Base-by-base conservation (phyloP, 2,888 invertebrate genomes). In the Eucriotettix oculatus region DNA sequence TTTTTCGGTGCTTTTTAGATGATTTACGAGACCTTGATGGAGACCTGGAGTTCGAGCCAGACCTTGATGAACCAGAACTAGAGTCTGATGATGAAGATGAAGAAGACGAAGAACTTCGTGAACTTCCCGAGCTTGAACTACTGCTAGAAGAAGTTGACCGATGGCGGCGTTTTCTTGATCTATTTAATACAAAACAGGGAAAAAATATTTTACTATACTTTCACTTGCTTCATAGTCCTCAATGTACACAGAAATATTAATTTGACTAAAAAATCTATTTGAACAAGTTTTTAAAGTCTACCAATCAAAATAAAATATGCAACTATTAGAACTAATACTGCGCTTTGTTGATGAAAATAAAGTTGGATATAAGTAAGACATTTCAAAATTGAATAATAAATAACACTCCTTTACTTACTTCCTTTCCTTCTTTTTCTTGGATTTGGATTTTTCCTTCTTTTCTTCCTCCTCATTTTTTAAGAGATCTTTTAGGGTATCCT, bases 401-500 rank as follows among this genome's bases (percentile, higher is more conserved):
- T 52, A 29, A 56, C 5, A n/a, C 7, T n/a, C 1, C 9, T 16
- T 16, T 16, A 9, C 59, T 54, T 60, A 63, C 66, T 75, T 75
- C 42, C 74, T 68, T 54, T 76, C 75, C 66, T 75, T 75, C 66
- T 76, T 76, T 16, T 74, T 73, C 58, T 69, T 66, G 54, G 66
- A 65, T 44, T 64, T 63, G 12, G 65, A 64, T 60, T 73, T 72
- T 48, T 66, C 62, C 58, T 72, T 73, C 17, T 63, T 67, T 42
- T 74, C 73, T 1, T 66, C 67, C 2, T 68, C 68, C 12, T 71
- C 71, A 52, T 74, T 73, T 68, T 82, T 83, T 64, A 84, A 71
- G 59, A 85, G 70, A 66, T 83, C 81, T 67, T 84, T 84, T 56
- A 81, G 70, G 1, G 84, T 82, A 66, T 84, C 84, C 65, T 84